Evolutionary conservation across 2,888 invertebrate genomes (phyloP).

Genomic region (Cacoxenus indagator): DNA sequence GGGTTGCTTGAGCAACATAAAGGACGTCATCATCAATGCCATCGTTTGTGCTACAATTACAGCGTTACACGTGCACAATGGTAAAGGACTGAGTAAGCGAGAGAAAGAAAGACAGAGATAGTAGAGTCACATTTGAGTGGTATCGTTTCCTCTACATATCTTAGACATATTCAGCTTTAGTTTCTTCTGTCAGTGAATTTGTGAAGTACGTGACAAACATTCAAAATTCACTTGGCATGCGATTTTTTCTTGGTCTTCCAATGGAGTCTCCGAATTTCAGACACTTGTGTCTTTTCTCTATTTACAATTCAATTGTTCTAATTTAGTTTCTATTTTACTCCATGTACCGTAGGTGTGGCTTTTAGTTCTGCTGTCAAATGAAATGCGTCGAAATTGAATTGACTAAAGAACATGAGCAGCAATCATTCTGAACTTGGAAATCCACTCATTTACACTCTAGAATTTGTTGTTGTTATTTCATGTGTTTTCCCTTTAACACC

Average conservation of each 20-base stretch:
- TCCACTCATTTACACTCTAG: too few species aligned
- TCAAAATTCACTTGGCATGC: constrained; percentile 41
- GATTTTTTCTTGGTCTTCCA: neutral
- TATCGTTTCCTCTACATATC: neutral
- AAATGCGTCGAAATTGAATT: neutral
- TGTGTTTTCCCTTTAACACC: neutral
- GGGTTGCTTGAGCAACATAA: neutral
- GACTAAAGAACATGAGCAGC: neutral
- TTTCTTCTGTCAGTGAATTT: constrained; percentile 51
- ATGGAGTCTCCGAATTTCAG: neutral
- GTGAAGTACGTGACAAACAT: constrained; percentile 63
- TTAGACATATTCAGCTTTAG: constrained; percentile 1
- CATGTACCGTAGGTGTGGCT: neutral
- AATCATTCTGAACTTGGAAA: too few species aligned
- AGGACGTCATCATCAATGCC: too few species aligned
- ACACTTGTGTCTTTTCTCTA: constrained; percentile 29
- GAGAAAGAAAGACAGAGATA: neutral
- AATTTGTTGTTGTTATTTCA: too few species aligned
- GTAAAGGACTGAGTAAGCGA: neutral
- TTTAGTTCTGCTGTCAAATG: neutral
- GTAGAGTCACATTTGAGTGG: neutral
- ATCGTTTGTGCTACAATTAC: constrained; percentile 4
- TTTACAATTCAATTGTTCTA: constrained; percentile 64
- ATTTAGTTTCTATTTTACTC: constrained; percentile 43
- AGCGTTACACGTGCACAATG: neutral